A percentile compares a stretch with the other conserved stretches of the same genome.
Evolutionary conservation across 2,888 invertebrate species (phyloP).

Genomic region (Cosmorhoe ocellata): DNA sequence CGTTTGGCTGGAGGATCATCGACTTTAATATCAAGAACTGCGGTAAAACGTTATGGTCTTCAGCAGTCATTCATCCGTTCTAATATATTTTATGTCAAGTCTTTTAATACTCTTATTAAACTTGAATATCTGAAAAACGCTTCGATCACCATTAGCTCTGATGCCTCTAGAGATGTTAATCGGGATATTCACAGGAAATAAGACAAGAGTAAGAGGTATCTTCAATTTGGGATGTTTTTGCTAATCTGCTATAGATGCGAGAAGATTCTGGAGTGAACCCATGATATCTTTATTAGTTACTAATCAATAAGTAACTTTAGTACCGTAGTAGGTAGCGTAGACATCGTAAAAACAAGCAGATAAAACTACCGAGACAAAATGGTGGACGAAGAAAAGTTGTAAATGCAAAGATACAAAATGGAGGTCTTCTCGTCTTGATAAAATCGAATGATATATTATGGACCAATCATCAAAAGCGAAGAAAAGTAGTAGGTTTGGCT

Average conservation of each 20-base stretch:
- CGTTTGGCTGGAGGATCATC: slow-evolving; percentile 35
- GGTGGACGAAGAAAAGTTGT: slow-evolving; percentile 9
- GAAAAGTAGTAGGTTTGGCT: background rate
- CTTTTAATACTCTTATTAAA: no score
- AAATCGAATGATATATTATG: background rate
- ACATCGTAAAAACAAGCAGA: background rate
- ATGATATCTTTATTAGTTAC: no score
- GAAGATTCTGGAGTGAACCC: no score
- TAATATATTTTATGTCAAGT: background rate
- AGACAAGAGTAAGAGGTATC: no score
- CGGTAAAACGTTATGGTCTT: slow-evolving; percentile 34
- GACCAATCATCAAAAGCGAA: background rate
- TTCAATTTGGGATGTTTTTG: no score
- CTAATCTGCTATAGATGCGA: no score
- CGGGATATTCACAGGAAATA: no score
- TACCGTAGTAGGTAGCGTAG: no score
- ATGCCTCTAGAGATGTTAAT: no score
- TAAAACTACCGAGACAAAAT: slow-evolving; percentile 14
- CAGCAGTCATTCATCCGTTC: slow-evolving; percentile 9
- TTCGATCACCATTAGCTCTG: no score
- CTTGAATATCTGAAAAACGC: no score
- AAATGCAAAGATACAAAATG: slow-evolving; percentile 50
- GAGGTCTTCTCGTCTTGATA: slow-evolving; percentile 38
- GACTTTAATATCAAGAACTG: slow-evolving; percentile 34
- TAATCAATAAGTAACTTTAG: no score